A percentile compares a stretch with the other conserved stretches of the same genome.
These are phyloP conservation scores for Meloidogyne chitwoodi DNA, from an alignment of 1,140 invertebrate species.

Conservation along the genomic window DNA sequence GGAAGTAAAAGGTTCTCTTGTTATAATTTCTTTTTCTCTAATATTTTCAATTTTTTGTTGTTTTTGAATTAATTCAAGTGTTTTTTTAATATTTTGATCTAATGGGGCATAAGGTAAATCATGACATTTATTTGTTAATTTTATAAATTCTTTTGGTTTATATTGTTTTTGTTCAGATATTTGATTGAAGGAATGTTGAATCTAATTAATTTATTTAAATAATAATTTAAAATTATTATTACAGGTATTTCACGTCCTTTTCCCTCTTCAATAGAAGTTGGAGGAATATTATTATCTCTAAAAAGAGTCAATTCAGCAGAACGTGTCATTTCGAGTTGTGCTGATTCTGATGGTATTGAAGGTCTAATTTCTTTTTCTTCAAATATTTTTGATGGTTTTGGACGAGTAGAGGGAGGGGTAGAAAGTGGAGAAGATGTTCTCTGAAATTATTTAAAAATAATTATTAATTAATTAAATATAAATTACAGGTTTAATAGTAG, in stretches of 20 bases:
- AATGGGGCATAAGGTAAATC: constrained; percentile 18
- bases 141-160: not conserved
- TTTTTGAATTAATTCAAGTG: constrained; percentile 9
- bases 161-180: not conserved
- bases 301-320: constrained; percentile 36
- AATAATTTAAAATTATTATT: not conserved
- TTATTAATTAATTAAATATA: not conserved
- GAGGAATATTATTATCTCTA: no score
- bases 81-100: constrained; percentile 8
- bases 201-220: not conserved
- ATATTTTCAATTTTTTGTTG: not conserved
- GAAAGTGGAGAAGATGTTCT: not conserved
- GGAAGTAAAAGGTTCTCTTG: not conserved
- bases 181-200: not conserved
- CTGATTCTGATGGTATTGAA: constrained; percentile 18
- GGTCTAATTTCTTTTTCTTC: constrained; percentile 10
- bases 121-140: not conserved
- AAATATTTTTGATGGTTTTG: constrained; percentile 24
- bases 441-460: constrained; percentile 8
- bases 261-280: not conserved
- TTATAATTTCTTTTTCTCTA: not conserved
- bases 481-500: constrained; percentile 54
- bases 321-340: constrained; percentile 44
- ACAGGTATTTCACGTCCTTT: not conserved
- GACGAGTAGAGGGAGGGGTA: not conserved